Conservation (phyloP, 2,888 invertebrate species). For the Dorcus hopei region DNA sequence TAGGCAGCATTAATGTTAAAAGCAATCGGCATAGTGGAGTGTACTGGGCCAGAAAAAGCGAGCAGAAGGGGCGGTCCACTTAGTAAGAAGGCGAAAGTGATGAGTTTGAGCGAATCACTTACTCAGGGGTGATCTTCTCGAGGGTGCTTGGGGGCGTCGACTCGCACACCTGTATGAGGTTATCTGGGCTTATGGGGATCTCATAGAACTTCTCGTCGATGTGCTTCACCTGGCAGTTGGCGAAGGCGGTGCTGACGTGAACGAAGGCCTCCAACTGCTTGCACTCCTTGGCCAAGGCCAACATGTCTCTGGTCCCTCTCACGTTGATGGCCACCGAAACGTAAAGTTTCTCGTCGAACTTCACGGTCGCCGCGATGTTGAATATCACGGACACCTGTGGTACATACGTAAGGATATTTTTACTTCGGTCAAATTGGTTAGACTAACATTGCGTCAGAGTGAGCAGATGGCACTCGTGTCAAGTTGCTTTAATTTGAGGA, state of each 20-base stretch:
- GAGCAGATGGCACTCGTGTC: too few species aligned
- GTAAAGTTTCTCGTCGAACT: slow-evolving; percentile 54
- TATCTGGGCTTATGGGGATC: slow-evolving; percentile 49
- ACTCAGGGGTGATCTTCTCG: slow-evolving; percentile 38
- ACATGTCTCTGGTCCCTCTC: slow-evolving; percentile 50
- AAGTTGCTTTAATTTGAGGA: too few species aligned
- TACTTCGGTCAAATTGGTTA: neutral
- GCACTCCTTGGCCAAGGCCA: slow-evolving; percentile 51
- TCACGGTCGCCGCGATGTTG: slow-evolving; percentile 56
- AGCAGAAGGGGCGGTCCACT: too few species aligned
- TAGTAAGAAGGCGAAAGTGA: slow-evolving; percentile 34
- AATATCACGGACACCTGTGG: slow-evolving; percentile 52
- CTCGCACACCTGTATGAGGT: slow-evolving; percentile 40
- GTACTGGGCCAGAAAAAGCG: too few species aligned
- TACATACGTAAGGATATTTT: neutral
- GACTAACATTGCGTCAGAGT: too few species aligned
- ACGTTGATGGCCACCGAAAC: slow-evolving; percentile 53
- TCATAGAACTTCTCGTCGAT: slow-evolving; percentile 50
- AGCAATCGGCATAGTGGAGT: too few species aligned
- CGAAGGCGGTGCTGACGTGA: slow-evolving; percentile 36
- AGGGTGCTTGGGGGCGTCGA: slow-evolving; percentile 44
- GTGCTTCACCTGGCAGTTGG: slow-evolving; percentile 30
- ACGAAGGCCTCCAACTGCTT: slow-evolving; percentile 52
- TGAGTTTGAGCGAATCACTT: slow-evolving; percentile 17
- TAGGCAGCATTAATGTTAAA: too few species aligned